A percentile compares a stretch with the other conserved stretches of the same genome.
Conservation (phyloP, 2,797 vertebrate species). For the Cirrhinus mrigala region DNA sequence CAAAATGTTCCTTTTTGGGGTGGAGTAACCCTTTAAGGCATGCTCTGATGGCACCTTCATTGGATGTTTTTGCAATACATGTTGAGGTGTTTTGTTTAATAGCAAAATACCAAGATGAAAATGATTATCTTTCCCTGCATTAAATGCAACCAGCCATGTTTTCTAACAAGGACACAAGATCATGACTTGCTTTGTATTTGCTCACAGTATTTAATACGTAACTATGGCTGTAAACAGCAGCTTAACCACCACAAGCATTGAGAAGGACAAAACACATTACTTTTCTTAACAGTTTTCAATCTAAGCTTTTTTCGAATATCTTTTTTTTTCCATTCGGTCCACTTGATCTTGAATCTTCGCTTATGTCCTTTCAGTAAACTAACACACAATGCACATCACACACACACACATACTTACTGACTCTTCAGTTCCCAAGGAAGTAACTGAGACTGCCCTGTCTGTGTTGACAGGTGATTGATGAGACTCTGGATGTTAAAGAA, state of each 20-base stretch:
- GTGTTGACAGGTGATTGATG: constrained; percentile 94
- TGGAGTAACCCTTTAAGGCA: too few species aligned
- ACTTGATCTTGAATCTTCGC: neutral
- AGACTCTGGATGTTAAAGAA: constrained; percentile 97
- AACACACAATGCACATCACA: neutral
- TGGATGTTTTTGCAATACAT: neutral
- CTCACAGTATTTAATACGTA: constrained; percentile 32
- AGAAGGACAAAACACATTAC: neutral
- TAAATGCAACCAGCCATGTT: neutral
- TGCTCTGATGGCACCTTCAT: neutral
- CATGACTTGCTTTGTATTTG: constrained; percentile 26
- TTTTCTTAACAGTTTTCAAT: neutral
- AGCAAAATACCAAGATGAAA: constrained; percentile 1
- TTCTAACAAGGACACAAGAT: neutral
- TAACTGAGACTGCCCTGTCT: constrained; percentile 83
- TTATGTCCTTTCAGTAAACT: neutral
- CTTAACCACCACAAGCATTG: neutral
- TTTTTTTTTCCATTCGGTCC: neutral
- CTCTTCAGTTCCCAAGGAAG: constrained; percentile 65
- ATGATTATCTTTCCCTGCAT: neutral
- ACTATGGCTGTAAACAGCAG: constrained; percentile 4
- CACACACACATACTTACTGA: constrained; percentile 23
- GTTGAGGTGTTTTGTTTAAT: neutral
- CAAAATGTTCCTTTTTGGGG: too few species aligned
- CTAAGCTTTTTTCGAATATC: neutral